A percentile compares a stretch with the other conserved stretches of the same genome.
Evolutionary conservation across 2,888 invertebrate species (phyloP).

Genomic region (Alentia gelatinosa): DNA sequence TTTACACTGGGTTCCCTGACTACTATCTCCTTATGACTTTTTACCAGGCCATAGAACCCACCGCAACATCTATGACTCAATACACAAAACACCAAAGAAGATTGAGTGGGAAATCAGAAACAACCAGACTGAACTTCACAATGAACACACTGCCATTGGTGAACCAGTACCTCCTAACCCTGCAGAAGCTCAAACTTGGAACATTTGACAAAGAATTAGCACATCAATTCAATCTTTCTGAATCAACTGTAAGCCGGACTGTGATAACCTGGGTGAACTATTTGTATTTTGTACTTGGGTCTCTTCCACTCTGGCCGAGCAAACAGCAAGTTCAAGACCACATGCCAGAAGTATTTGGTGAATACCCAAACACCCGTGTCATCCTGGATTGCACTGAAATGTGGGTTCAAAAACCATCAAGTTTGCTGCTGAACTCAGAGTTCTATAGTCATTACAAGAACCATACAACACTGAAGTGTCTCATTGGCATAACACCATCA

Average conservation of each 20-base stretch:
- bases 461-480: conserved; percentile 61
- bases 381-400: conserved; percentile 67
- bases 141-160: not conserved
- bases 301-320: not conserved
- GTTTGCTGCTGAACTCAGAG: conserved; percentile 53
- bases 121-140: not conserved
- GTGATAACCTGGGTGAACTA: conserved; percentile 12
- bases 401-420: conserved; percentile 60
- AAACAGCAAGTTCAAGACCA: not conserved
- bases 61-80: not conserved
- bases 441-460: conserved; percentile 62
- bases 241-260: not conserved
- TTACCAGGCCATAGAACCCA: not conserved
- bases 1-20: not conserved
- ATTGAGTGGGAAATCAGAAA: not conserved
- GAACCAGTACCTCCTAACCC: not conserved
- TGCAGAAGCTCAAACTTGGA: not conserved
- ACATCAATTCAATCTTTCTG: not conserved
- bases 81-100: not conserved
- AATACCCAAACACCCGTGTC: conserved; percentile 60
- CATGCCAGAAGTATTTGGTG: conserved; percentile 61
- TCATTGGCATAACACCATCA: conserved; percentile 62
- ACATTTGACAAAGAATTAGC: not conserved
- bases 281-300: not conserved
- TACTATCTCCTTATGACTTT: not conserved